Conservation (phyloP, 2,888 invertebrate genomes). For the Agrotis puta region DNA sequence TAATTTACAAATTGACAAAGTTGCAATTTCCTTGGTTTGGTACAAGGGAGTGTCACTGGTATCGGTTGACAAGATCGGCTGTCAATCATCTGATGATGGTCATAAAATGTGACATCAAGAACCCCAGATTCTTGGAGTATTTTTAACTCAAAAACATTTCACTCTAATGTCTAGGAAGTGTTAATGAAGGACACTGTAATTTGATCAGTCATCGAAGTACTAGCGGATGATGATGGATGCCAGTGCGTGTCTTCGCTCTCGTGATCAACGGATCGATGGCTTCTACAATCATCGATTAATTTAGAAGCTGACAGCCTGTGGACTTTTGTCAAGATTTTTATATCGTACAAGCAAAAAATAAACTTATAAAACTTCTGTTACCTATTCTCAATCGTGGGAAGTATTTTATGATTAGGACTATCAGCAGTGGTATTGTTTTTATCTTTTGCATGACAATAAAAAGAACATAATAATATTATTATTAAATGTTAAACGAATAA, state of each 20-base stretch:
- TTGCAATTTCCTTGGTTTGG: slow-evolving; percentile 1
- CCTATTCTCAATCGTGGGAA: slow-evolving; percentile 9
- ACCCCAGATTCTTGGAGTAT: slow-evolving; percentile 7
- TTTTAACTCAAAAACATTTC: slow-evolving; percentile 6
- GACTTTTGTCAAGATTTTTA: slow-evolving; percentile 50
- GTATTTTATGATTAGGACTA: slow-evolving; percentile 20
- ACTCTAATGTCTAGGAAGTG: slow-evolving; percentile 22
- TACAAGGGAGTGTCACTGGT: background rate
- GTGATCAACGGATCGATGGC: slow-evolving; percentile 69
- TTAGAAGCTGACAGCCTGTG: slow-evolving; percentile 65
- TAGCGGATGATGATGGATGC: slow-evolving; percentile 62
- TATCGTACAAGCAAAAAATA: slow-evolving; percentile 21
- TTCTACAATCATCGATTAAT: slow-evolving; percentile 71
- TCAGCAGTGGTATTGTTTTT: slow-evolving; percentile 31
- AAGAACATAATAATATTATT: slow-evolving; percentile 25
- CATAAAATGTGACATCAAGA: slow-evolving; percentile 21
- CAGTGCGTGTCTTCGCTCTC: slow-evolving; percentile 69
- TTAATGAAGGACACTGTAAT: slow-evolving; percentile 53
- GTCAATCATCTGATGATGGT: slow-evolving; percentile 15
- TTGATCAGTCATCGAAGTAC: slow-evolving; percentile 66
- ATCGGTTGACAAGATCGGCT: background rate
- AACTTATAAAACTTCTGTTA: slow-evolving; percentile 10
- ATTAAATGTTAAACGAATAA: slow-evolving; percentile 25
- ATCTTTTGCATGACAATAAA: slow-evolving; percentile 58
- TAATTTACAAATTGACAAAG: slow-evolving; percentile 12